Conservation (phyloP, 2,797 vertebrate genomes). For the Poeciliopsis presidionis region DNA sequence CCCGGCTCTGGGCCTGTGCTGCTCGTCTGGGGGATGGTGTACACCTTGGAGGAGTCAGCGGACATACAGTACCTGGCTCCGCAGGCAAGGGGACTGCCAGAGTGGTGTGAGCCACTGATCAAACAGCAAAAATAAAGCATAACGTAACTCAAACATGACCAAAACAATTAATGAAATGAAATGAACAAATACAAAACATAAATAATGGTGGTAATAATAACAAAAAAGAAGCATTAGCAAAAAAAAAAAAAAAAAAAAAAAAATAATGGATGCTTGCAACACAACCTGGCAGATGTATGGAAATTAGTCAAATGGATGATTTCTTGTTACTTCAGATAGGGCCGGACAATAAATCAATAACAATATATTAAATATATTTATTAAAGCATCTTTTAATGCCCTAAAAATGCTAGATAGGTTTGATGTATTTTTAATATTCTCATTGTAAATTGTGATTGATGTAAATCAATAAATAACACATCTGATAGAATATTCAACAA, state of each 20-base stretch:
- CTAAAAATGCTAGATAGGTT: no score
- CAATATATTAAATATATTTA: no score
- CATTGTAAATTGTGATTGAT: no score
- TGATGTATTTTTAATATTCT: no score
- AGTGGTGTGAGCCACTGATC: slow-evolving; percentile 90
- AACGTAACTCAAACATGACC: slow-evolving; percentile 67
- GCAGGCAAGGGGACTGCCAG: slow-evolving; percentile 88
- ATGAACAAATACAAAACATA: slow-evolving; percentile 9
- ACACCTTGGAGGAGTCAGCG: slow-evolving; percentile 92
- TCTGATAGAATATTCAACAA: no score
- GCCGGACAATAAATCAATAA: no score
- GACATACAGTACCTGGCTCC: slow-evolving; percentile 87
- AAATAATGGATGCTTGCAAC: background rate
- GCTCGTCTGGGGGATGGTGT: slow-evolving; percentile 87
- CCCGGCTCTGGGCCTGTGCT: slow-evolving; percentile 60
- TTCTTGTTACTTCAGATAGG: slow-evolving; percentile 3
- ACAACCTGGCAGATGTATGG: slow-evolving; percentile 3
- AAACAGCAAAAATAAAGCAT: slow-evolving; percentile 62
- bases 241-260: slow-evolving; percentile 20
- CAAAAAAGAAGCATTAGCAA: slow-evolving; percentile 40
- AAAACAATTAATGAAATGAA: slow-evolving; percentile 33
- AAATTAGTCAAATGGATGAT: slow-evolving; percentile 12
- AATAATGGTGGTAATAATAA: background rate
- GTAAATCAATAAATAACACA: no score
- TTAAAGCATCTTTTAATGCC: no score